Evolutionary conservation across 1,140 invertebrate species (phyloP).

Genomic region (Dreissena rostriformis): DNA sequence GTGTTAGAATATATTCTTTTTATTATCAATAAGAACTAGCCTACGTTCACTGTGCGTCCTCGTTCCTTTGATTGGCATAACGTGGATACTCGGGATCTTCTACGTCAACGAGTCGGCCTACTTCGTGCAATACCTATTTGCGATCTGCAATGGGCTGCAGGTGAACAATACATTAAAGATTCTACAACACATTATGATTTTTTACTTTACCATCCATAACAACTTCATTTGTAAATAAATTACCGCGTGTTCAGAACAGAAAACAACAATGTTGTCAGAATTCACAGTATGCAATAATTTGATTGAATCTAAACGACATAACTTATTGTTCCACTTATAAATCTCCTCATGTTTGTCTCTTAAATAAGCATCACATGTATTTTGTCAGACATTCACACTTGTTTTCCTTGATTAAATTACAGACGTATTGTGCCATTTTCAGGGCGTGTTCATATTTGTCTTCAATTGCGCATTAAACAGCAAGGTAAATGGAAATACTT

Average conservation of each 20-base stretch:
- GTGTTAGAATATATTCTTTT: not conserved
- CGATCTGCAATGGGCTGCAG: constrained; percentile 38
- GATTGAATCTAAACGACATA: not conserved
- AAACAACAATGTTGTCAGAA: too few relatives aligned
- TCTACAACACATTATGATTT: not conserved
- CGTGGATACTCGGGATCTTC: constrained; percentile 38
- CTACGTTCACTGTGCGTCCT: constrained; percentile 29
- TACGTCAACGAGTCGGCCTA: constrained; percentile 9
- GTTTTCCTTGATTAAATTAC: too few relatives aligned
- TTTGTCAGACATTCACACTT: too few relatives aligned
- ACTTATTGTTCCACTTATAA: not conserved
- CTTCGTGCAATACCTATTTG: constrained; percentile 34
- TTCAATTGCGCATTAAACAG: constrained; percentile 25
- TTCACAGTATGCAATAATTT: not conserved
- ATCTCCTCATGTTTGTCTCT: not conserved
- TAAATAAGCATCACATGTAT: too few relatives aligned
- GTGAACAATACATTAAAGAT: not conserved
- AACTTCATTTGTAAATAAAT: not conserved
- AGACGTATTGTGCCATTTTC: not conserved
- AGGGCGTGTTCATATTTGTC: constrained; percentile 34
- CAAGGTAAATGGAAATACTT: constrained; percentile 3
- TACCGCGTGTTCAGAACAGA: not conserved
- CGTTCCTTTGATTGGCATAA: constrained; percentile 16
- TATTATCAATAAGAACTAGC: constrained; percentile 29
- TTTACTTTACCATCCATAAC: not conserved